Evolutionary conservation across 2,113 vertebrate species (phyloP).

Genomic region (Anguilla japonica): DNA sequence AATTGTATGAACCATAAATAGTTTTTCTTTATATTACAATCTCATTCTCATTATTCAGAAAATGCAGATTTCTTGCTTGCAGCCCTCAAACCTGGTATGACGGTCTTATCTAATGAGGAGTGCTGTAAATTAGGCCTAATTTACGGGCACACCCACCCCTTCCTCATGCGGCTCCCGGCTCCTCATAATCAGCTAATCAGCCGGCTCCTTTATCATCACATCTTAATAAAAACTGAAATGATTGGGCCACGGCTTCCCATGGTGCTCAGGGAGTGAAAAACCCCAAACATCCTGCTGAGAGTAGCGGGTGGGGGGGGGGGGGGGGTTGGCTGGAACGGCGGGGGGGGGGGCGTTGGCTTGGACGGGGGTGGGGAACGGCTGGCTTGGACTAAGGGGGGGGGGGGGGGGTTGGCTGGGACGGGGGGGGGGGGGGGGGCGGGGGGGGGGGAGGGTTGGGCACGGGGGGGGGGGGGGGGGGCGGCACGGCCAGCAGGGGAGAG

Average conservation of each 20-base stretch:
- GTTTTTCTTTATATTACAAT: too few relatives aligned
- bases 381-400: too few relatives aligned
- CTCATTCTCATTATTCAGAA: neutral
- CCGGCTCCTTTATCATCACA: slow-evolving; percentile 57
- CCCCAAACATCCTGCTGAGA: slow-evolving; percentile 62
- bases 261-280: slow-evolving; percentile 41
- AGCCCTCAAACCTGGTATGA: neutral
- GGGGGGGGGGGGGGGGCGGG: too few relatives aligned
- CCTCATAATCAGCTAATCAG: slow-evolving; percentile 64
- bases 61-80: neutral
- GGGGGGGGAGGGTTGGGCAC: too few relatives aligned
- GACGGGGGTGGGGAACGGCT: neutral
- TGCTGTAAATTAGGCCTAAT: slow-evolving; percentile 59
- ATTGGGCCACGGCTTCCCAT: slow-evolving; percentile 59
- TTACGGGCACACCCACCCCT: slow-evolving; percentile 56
- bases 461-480: too few relatives aligned
- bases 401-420: too few relatives aligned
- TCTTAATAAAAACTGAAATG: slow-evolving; percentile 69
- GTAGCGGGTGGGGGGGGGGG: slow-evolving; percentile 31
- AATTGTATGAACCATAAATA: too few relatives aligned
- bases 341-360: slow-evolving; percentile 35
- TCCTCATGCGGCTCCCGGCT: slow-evolving; percentile 54
- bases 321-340: slow-evolving; percentile 48
- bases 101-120: slow-evolving; percentile 51
- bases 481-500: too few relatives aligned